Base-by-base conservation (phyloP, 2,797 vertebrate species). In the Arremon brunneinucha region DNA sequence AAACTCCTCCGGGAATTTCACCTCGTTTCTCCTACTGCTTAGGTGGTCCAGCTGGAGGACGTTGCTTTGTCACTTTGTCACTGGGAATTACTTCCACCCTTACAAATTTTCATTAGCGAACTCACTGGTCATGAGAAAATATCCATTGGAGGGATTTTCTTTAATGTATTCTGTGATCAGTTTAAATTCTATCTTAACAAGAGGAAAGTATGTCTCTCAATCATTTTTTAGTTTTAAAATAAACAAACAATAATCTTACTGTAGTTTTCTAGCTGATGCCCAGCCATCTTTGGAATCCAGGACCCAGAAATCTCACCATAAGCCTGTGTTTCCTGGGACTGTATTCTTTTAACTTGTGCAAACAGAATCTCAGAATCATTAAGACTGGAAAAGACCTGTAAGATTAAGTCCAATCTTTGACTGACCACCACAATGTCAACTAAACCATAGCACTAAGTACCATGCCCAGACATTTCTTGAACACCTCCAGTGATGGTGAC, bases 1-100 rank as follows among this genome's bases (percentile, higher is more conserved):
- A 22, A 62, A 24, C 16, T n/a, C 5, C 56, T 52, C 19, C 3
- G 4, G n/a, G n/a, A 30, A 59, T 85, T 62, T 63, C 44, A 50
- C 26, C 17, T 14, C 6, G 0, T 86, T 63, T 22, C 26, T 44
- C 5, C 15, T 39, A 1, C 28, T 15, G 8, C 53, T 4, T 30
- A 43, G 26, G 8, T 39, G 46, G 32, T 84, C 26, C n/a, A 6
- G 5, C 11, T 28, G 43, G 28, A 56, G 44, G 32, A 23, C 2
- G 2, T 22, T 64, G 37, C 9, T 52, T 18, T 2, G 0, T 57
- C 10, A 0, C 8, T 52, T 17, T 2, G 0, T 50, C 10, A 0
- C 4, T 3, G 4, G 22, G n/a, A 91, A 52, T 35, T 18, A 34
- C n/a, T 57, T 77, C 16, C 26, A 22, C 12, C 19, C 28, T 15